Percentiles rank a stretch among this genome's conserved stretches.
phyloP scores from a whole-genome alignment of 2,888 invertebrate genomes.

The Parnassius mnemosyne region DNA sequence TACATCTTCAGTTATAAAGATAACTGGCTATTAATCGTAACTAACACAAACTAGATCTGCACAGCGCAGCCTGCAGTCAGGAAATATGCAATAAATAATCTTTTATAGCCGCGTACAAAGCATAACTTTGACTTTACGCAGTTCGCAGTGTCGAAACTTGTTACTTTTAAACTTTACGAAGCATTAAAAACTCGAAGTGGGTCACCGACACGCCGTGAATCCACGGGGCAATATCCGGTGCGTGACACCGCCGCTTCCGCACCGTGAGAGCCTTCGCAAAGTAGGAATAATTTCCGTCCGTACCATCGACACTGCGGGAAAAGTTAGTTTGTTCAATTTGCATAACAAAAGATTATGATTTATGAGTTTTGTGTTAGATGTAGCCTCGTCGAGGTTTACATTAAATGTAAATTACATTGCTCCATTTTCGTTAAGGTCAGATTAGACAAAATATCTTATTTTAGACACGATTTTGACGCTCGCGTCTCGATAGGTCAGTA shows the following conservation, averaged over 20 bases:
- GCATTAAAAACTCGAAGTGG: slow-evolving; percentile 9
- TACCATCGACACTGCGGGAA: slow-evolving; percentile 5
- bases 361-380: neutral
- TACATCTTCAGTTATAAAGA: too few relatives aligned
- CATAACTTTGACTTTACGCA: neutral
- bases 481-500: too few relatives aligned
- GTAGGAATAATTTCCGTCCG: slow-evolving; percentile 12
- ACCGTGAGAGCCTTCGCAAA: slow-evolving; percentile 10
- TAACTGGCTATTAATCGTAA: too few relatives aligned
- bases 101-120: neutral
- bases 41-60: too few relatives aligned
- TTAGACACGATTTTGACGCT: neutral
- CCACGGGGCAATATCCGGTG: slow-evolving; percentile 23
- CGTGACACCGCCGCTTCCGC: slow-evolving; percentile 21
- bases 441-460: neutral
- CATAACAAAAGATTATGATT: slow-evolving; percentile 16
- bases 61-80: neutral
- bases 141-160: neutral
- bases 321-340: slow-evolving; percentile 22
- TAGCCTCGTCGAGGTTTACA: neutral
- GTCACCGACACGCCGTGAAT: slow-evolving; percentile 11
- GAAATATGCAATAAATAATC: neutral
- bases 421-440: neutral
- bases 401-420: slow-evolving; percentile 1
- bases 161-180: slow-evolving; percentile 13